Evolutionary conservation across 1,140 invertebrate genomes (phyloP).

Genomic region (Papilio aristodemus): DNA sequence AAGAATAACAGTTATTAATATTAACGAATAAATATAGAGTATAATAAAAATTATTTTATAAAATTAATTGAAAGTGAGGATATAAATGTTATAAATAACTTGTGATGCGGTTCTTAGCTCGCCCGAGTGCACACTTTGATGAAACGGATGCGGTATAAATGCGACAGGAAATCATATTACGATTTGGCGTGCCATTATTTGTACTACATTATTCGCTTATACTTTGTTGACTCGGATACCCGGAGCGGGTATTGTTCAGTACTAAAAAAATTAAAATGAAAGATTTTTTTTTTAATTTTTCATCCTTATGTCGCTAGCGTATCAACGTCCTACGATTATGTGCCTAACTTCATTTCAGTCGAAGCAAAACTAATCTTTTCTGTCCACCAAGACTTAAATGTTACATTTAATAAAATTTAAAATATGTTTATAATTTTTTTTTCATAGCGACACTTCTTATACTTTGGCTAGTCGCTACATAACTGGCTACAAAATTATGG

Average conservation of each 20-base stretch:
- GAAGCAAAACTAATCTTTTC: too few relatives aligned
- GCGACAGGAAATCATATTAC: slow-evolving; percentile 31
- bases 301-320: too few relatives aligned
- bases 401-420: too few relatives aligned
- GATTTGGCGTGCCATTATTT: slow-evolving; percentile 15
- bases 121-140: slow-evolving; percentile 15
- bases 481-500: background rate
- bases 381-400: too few relatives aligned
- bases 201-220: background rate
- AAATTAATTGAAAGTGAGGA: background rate
- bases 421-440: slow-evolving; percentile 29
- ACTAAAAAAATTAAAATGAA: too few relatives aligned
- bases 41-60: too few relatives aligned
- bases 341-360: too few relatives aligned
- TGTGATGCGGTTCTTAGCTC: background rate
- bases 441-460: background rate
- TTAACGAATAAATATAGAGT: too few relatives aligned
- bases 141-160: slow-evolving; percentile 11
- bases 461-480: background rate
- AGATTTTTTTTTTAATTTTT: too few relatives aligned
- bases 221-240: background rate
- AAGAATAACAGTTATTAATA: too few relatives aligned
- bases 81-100: background rate
- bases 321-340: too few relatives aligned
- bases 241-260: background rate